Base-by-base conservation (phyloP, 2,888 invertebrate species). In the Esperia sulphurella region DNA sequence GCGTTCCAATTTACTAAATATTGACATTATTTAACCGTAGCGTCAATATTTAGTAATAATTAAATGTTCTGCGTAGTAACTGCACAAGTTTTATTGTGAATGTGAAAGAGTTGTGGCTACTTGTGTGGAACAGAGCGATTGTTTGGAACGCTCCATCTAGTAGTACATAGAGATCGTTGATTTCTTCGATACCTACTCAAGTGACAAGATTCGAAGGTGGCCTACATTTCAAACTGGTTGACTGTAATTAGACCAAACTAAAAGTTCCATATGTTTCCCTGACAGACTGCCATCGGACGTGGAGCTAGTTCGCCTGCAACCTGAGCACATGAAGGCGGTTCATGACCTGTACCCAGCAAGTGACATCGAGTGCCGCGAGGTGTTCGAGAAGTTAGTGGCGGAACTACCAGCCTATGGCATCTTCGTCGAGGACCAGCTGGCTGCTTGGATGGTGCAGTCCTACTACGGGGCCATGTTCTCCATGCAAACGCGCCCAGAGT, bases 391-490 rank as follows among this genome's bases (percentile, higher is more conserved):
- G 80, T 91, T 96, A 52, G 94, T 96, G 53, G 92, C 92, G 50
- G 93, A 92, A 68, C 90, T 96, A 58, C 95, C 96, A 8, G 96
- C 95, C 13, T 94, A 94, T 75, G 96, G 96, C 35, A 93, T 96
- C 55, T 96, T 96, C 80, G 93, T 91, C 68, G 91, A 91, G 48
- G 95, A 94, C 44, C 92, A 94, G 65, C 86, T 96, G 56, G 96
- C 95, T 33, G 96, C 96, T 28, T 96, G 96, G 96, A 96, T 96
- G 96, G 95, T 96, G 43, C 96, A 96, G 79, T 95, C 95, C 14
- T 96, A 96, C 83, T 96, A 96, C 80, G 96, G 96, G 21, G 96
- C 96, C 54, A 96, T 96, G 96, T 96, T 96, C 88, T 96, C 96
- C 45, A 96, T 96, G 96, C 96, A 96, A 84, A 96, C 96, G 49